Base-by-base conservation (phyloP, 1,140 invertebrate species). In the Lysiphlebus fabarum region DNA sequence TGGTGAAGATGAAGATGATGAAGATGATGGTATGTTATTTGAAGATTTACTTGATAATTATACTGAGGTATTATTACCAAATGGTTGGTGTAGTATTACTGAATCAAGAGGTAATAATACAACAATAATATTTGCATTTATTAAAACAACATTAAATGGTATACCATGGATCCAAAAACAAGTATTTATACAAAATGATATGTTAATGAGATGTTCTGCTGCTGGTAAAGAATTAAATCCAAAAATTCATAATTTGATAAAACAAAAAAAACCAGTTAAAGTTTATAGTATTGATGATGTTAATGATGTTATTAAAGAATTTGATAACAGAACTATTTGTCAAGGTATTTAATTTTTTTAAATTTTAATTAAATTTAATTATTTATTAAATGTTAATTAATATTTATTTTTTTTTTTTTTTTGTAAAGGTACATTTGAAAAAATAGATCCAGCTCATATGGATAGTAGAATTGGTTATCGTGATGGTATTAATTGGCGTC, bases 41-140 rank as follows among this genome's bases (percentile, higher is more conserved):
- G 74, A 78, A 63, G 76, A 77, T 64, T 64, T 78, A 14, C 59
- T 77, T 9, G 76, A 78, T 65, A 55, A 72, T 40, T 76, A 67
- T 56, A 71, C 72, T 42, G 75, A 78, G 65, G 62, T 72, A 9
- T 61, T 49, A n/a, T 62, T 78, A 34, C 76, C 74, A 2, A 67
- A 64, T 34, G 70, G 73, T 11, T 79, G 76, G 76, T 70, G 67
- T 0, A 67, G 69, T 17, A 66, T 71, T 53, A 70, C 77, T 7
- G 73, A 70, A 17, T 74, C 73, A 0, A 74, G 73, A 57, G 75
- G 68, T 11, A 66, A 68, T 36, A 64, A 62, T 44, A 77, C 71
- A 6, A 77, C 71, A 40, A 63, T 78, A 26, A 63, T 74, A 1
- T 78, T 73, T 62, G 66, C 68, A 33, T 72, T 56, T 50, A 76